Evolutionary conservation across 2,797 vertebrate genomes (phyloP).

Genomic region (Melanotaenia maccullochi): DNA sequence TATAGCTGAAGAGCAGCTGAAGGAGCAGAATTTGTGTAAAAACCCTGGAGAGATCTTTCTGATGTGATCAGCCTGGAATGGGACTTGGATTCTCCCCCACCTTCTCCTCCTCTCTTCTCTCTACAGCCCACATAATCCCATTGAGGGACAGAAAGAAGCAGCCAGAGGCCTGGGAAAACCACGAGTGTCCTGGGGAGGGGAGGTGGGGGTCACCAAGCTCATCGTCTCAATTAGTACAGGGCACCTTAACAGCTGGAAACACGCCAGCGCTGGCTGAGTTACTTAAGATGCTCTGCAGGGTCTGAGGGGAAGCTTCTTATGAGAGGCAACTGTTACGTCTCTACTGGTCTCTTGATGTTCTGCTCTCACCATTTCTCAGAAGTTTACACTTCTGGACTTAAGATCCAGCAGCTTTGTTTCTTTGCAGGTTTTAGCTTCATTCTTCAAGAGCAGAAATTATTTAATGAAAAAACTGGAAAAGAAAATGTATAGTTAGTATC

Average conservation of each 20-base stretch:
- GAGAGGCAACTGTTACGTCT: constrained; percentile 38
- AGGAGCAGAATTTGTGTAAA: constrained; percentile 76
- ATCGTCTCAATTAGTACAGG: constrained; percentile 86
- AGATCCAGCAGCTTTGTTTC: no score
- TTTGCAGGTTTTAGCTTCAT: no score
- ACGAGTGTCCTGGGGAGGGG: constrained; percentile 59
- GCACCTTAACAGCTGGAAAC: constrained; percentile 74
- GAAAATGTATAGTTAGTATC: background rate
- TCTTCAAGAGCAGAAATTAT: no score
- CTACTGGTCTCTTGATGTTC: constrained; percentile 22
- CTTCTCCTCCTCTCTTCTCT: constrained; percentile 12
- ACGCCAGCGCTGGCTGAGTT: constrained; percentile 37
- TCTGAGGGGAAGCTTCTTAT: constrained; percentile 39
- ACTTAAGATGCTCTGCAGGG: constrained; percentile 43
- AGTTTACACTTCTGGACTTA: background rate
- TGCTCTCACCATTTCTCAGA: background rate
- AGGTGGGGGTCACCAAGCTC: constrained; percentile 63
- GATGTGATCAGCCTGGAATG: constrained; percentile 84
- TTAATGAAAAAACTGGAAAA: background rate
- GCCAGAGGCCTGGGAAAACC: constrained; percentile 84
- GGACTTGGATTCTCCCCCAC: constrained; percentile 14
- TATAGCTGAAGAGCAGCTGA: constrained; percentile 55
- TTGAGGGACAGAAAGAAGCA: constrained; percentile 81
- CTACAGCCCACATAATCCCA: constrained; percentile 84
- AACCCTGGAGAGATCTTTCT: constrained; percentile 81